phyloP scores from a whole-genome alignment of 2,113 vertebrate genomes.

The Malaclemys terrapin region DNA sequence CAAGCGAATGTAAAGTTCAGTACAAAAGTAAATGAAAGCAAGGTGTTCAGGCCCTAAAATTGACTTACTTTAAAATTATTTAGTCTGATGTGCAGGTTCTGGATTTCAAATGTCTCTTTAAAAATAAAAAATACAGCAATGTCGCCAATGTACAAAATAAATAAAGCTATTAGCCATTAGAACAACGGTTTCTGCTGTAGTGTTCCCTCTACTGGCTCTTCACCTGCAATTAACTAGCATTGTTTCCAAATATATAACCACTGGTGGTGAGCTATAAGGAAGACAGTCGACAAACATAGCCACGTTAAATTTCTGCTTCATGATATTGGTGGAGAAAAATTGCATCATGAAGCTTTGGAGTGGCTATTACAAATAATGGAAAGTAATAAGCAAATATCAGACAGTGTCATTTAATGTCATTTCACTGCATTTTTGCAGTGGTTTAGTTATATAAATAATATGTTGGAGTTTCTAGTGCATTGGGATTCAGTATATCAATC shows the following conservation, averaged over 20 bases:
- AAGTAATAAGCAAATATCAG: background rate
- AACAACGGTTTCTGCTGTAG: background rate
- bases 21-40: background rate
- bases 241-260: background rate
- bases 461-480: background rate
- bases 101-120: constrained; percentile 35
- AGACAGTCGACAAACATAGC: rapidly evolving
- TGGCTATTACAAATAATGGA: background rate
- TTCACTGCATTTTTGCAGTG: background rate
- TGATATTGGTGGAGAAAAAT: background rate
- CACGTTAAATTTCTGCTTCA: background rate
- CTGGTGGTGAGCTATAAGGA: background rate
- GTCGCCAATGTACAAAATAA: background rate
- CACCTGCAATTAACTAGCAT: constrained; percentile 28
- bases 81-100: constrained; percentile 31
- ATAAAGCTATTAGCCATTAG: background rate
- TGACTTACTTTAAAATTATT: background rate
- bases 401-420: background rate
- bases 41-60: background rate
- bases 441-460: background rate
- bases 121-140: constrained; percentile 64
- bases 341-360: background rate
- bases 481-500: background rate
- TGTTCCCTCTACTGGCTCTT: constrained; percentile 15
- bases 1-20: background rate